Base-by-base conservation (phyloP, 2,888 invertebrate species). In the Ophonus ardosiacus region DNA sequence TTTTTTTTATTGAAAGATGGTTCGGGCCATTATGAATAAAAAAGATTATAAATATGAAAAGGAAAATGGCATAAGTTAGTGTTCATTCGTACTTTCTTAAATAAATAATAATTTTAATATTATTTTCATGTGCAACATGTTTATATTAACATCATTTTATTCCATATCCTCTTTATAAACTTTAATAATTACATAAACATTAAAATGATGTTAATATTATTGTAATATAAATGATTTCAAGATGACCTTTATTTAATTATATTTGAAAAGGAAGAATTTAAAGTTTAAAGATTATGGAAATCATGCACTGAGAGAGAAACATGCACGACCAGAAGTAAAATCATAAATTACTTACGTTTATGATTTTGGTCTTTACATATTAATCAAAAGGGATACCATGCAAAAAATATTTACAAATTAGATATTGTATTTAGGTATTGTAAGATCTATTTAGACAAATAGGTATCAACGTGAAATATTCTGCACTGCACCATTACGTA, bases 291-390 rank as follows among this genome's bases (percentile, higher is more conserved):
- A 51, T 8, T 63, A 5, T 63, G 31, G 31, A 24, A 31, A 18
- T 74, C 71, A 74, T 74, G 71, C 71, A 43, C 17, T 74, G 8
- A 68, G 43, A 71, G 43, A 74, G 15, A 71, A 21, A 43, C 71
- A 74, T 74, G 71, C 71, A 43, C 71, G 71, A 74, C 40, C 43
- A 18, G 15, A 43, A 74, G 8, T 68, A 43, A 40, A 74, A 74
- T 74, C 43, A 43, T 43, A 18, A 63, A 21, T 15, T 59, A 17
- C 13, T 21, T 24, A 63, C 17, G 43, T 74, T 38, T 68, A 17
- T 40, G 43, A 43, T 74, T 74, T 74, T 15, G 43, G 71, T 38
- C 68, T 38, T 68, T 38, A 68, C 68, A 68, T 68, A 68, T 38
- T 68, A 68, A 38, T 68, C 31, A 68, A 24, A 61, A 63, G 24